Evolutionary conservation across 1,140 invertebrate species (phyloP), one percentile per base, ranked within the genome.

Genomic region (Heliconius congener): DNA sequence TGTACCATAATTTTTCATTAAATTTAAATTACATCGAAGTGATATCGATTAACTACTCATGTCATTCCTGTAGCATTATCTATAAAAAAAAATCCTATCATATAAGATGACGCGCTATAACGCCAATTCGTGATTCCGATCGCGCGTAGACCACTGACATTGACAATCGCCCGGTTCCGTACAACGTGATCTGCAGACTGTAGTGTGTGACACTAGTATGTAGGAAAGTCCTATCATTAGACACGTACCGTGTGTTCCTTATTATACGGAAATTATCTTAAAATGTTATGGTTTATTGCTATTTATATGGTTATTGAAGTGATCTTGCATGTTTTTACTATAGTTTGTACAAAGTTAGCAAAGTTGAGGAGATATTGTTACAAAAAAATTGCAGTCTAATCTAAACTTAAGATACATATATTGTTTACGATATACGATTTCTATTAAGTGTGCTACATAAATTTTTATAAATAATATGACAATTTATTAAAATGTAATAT

Each of bases 81-180:
- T 13, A 13, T 42, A 42, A 42, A 42, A 42, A 42, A 42, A 42
- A 42, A 42, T 13, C 11, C 13, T 13, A 66, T 16, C 16, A 23
- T 13, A 66, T 16, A 6, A 66, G 18, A 72, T 75, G 74, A 75
- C 74, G 55, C 57, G 66, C 18, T 30, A 39, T 42, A 52, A 52
- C n/a, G n/a, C 37, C 37, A 16, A 46, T 70, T 76, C 60, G 13
- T 2, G 37, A 76, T 76, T 76, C 74, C 42, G n/a, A 1, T 18
- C 23, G 23, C 27, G 74, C 37, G 19, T 55, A 27, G 46, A 46
- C 13, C n/a, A 30, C n/a, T 76, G 74, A 71, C 74, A 76, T 76
- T 76, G 74, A 71, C 37, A 76, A 76, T 71, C 74, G 74, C 23
- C 74, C 16, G 42, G 57, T 76, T 76, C 74, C 74, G 73, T 42